Conservation (phyloP, 35 echinoderm and acorn worm species). For the Diadema setosum region DNA sequence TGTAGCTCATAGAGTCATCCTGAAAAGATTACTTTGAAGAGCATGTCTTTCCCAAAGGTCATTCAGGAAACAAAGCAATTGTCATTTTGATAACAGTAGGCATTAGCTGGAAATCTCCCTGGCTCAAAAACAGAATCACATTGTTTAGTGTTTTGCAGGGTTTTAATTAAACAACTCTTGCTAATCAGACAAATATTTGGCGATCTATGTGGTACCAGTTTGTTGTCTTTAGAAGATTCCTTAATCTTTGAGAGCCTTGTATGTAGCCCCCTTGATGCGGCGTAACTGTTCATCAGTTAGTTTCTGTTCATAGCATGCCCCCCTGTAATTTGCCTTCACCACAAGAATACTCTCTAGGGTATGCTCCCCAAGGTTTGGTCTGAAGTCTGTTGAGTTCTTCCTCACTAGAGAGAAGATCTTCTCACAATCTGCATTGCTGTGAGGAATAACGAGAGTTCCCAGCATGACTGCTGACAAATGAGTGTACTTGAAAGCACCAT, state of each 20-base stretch:
- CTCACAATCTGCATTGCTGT: constrained; percentile 33
- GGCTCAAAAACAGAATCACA: background rate
- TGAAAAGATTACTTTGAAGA: background rate
- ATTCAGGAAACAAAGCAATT: background rate
- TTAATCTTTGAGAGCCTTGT: background rate
- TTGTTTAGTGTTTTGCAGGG: background rate
- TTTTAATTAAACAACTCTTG: background rate
- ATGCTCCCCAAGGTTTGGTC: background rate
- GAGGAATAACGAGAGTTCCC: background rate
- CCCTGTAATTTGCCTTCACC: background rate
- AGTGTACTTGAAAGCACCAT: background rate
- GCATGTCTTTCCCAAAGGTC: too few relatives aligned
- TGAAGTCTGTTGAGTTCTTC: constrained; percentile 3
- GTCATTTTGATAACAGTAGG: background rate
- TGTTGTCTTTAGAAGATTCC: background rate
- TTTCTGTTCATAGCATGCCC: background rate
- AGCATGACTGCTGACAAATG: background rate
- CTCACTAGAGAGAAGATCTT: background rate
- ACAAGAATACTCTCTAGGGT: constrained; percentile 14
- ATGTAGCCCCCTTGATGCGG: background rate
- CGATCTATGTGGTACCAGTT: background rate
- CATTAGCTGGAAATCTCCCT: background rate
- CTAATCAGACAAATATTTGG: background rate
- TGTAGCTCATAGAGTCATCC: background rate
- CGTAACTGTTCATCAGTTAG: background rate